phyloP scores from a whole-genome alignment of 2,888 invertebrate species.

The Marronus borbonicus region DNA sequence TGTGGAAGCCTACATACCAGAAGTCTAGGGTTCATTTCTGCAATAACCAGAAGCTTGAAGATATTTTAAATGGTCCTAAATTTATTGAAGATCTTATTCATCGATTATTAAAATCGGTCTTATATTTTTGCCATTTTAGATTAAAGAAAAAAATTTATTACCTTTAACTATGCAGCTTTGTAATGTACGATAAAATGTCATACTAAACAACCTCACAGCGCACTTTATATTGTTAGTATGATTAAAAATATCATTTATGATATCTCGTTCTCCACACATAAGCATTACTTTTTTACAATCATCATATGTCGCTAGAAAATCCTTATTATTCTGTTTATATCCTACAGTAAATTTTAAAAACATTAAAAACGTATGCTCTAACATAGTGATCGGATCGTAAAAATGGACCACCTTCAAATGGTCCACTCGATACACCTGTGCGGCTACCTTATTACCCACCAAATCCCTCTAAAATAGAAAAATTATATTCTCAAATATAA shows the following conservation, averaged over 20 bases:
- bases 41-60: too few species aligned
- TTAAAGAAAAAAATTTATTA: not conserved
- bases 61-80: too few species aligned
- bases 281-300: constrained; percentile 33
- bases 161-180: constrained; percentile 18
- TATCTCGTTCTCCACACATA: not conserved
- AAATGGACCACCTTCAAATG: constrained; percentile 44
- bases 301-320: not conserved
- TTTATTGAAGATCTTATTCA: too few species aligned
- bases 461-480: constrained; percentile 12
- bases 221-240: constrained; percentile 30
- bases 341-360: constrained; percentile 32
- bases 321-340: not conserved
- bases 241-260: constrained; percentile 33
- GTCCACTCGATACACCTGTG: constrained; percentile 40
- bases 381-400: constrained; percentile 45
- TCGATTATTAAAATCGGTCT: too few species aligned
- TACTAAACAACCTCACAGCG: constrained; percentile 48
- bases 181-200: constrained; percentile 32
- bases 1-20: too few species aligned
- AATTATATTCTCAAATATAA: not conserved
- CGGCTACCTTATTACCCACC: not conserved
- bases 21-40: too few species aligned
- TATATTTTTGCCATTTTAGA: not conserved
- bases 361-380: constrained; percentile 37